Evolutionary conservation across 2,888 invertebrate genomes (phyloP), one percentile per base, ranked within the genome.

Genomic region (Nemapogon koenigi): DNA sequence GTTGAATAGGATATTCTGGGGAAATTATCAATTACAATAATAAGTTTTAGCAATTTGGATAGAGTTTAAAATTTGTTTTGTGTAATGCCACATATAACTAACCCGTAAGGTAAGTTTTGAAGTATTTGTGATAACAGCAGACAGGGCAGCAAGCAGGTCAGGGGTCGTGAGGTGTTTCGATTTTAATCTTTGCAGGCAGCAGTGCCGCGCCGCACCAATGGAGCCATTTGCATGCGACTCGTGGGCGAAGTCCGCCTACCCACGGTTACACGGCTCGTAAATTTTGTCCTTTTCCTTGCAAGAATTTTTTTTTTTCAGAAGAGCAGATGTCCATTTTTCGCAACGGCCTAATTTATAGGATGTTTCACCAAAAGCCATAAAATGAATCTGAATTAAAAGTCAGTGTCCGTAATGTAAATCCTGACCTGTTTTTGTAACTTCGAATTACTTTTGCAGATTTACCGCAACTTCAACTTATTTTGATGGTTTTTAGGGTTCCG

Each of bases 261-360:
- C 71, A 68, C 68, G 65, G 64, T 63, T 68, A 71, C 65, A 62
- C 59, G 63, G 68, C 59, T 67, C 75, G 73, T 75, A 76, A 73
- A 76, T 75, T 76, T 69, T 59, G 68, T 72, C 72, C 68, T 72
- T 71, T 70, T 69, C 66, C 69, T 69, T 68, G 61, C 57, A 66
- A 66, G 65, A 55, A 65, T 50, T 64, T 69, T 72, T 41, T 17
- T 35, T 68, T 68, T 66, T 52, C 61, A 54, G 54, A 60, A 63
- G 59, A 71, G 59, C 72, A 72, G 68, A 72, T 75, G 71, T 69
- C 66, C 62, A 69, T 70, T 73, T 73, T 70, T 66, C 65, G 59
- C 60, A 62, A 65, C 64, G 61, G 64, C 55, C 67, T 70, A 72
- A 73, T 72, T 72, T 73, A 75, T 75, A 62, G 62, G 61, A 70